Conservation (phyloP, 2,888 invertebrate species). For the Ormia ochracea region DNA sequence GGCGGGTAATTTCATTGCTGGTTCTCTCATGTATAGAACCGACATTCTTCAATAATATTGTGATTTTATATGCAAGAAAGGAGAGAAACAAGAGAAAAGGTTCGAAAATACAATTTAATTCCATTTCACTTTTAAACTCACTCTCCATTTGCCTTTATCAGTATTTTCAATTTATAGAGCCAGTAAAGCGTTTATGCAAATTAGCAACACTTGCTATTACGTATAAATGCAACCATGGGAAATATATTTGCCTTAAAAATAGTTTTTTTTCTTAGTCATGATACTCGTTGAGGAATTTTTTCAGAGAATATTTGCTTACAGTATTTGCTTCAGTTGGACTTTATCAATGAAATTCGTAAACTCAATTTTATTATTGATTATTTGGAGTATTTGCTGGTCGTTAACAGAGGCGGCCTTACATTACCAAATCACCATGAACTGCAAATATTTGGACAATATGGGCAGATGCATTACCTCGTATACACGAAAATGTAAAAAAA, state of each 20-base stretch:
- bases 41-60: too few relatives aligned
- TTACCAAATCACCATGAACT: neutral
- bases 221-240: conserved; percentile 17
- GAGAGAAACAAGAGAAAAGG: conserved; percentile 7
- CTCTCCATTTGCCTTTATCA: conserved; percentile 49
- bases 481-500: conserved; percentile 1
- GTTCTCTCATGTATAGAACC: too few relatives aligned
- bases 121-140: conserved; percentile 68
- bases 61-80: too few relatives aligned
- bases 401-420: neutral
- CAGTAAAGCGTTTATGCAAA: neutral
- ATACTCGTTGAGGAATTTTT: neutral
- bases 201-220: neutral
- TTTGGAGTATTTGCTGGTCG: neutral
- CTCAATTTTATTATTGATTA: neutral
- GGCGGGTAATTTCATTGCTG: too few relatives aligned
- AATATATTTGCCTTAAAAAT: neutral
- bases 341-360: neutral
- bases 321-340: neutral
- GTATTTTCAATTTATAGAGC: neutral
- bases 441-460: conserved; percentile 26
- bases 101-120: conserved; percentile 66
- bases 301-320: neutral
- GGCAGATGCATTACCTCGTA: neutral
- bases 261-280: neutral